Evolutionary conservation across 2,113 vertebrate genomes (phyloP).

Genomic region (Clarias gariepinus): DNA sequence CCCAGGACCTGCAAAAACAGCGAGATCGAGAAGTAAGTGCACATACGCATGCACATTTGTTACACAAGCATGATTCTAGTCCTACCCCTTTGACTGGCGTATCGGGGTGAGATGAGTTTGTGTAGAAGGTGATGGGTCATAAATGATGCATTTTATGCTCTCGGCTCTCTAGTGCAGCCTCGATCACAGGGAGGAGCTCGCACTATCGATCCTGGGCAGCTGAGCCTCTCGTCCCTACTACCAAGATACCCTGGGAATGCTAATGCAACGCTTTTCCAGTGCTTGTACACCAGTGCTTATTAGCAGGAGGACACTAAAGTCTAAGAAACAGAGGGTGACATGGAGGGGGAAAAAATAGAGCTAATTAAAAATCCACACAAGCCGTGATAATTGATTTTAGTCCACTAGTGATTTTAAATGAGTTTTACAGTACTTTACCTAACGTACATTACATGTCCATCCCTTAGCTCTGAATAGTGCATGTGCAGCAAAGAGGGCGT

Average conservation of each 20-base stretch:
- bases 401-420: background rate
- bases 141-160: slow-evolving; percentile 66
- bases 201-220: slow-evolving; percentile 63
- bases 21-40: slow-evolving; percentile 95
- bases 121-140: slow-evolving; percentile 54
- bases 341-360: background rate
- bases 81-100: slow-evolving; percentile 25
- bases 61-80: background rate
- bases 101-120: slow-evolving; percentile 59
- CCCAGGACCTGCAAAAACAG: slow-evolving; percentile 99
- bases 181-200: slow-evolving; percentile 57
- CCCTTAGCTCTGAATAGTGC: background rate
- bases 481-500: background rate
- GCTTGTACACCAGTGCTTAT: slow-evolving; percentile 3
- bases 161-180: slow-evolving; percentile 52
- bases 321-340: background rate
- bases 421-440: background rate
- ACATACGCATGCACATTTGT: background rate
- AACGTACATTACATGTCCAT: background rate
- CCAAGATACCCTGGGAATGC: slow-evolving; percentile 48
- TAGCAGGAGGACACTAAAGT: slow-evolving; percentile 12
- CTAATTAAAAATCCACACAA: background rate
- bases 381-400: background rate
- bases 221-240: slow-evolving; percentile 51
- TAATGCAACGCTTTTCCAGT: slow-evolving; percentile 48